These are phyloP conservation scores for Lanistes nyassanus DNA, from an alignment of 1,140 invertebrate genomes.

Conservation along the genomic window DNA sequence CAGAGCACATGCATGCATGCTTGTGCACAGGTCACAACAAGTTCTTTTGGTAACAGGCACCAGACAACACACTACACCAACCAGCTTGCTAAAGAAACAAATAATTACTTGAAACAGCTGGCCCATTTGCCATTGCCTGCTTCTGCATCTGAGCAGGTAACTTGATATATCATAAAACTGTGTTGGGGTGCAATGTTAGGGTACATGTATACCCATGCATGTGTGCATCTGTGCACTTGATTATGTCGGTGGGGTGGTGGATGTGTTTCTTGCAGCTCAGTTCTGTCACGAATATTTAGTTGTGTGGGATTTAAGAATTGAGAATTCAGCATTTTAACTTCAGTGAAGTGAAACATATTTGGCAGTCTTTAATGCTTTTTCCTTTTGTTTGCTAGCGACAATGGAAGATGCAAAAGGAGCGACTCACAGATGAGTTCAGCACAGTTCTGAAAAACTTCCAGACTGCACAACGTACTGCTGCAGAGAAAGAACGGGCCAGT, in stretches of 20 bases:
- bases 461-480: constrained; percentile 80
- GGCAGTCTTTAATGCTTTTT: neutral
- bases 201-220: neutral
- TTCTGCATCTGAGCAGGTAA: constrained; percentile 70
- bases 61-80: constrained; percentile 96
- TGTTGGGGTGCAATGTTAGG: no score
- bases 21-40: neutral
- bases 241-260: no score
- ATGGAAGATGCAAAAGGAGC: constrained; percentile 89
- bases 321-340: no score
- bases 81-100: constrained; percentile 94
- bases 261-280: no score
- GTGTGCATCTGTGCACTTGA: neutral
- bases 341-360: no score
- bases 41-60: constrained; percentile 73
- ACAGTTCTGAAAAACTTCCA: constrained; percentile 89
- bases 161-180: constrained; percentile 5
- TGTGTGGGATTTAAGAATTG: no score
- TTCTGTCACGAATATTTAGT: no score
- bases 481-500: constrained; percentile 80
- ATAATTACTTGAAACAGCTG: constrained; percentile 84
- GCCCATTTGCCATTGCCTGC: constrained; percentile 70
- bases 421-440: constrained; percentile 94
- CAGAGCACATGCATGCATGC: neutral
- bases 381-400: constrained; percentile 73